Evolutionary conservation across 2,888 invertebrate genomes (phyloP).

Genomic region (Cheilosia vulpina): DNA sequence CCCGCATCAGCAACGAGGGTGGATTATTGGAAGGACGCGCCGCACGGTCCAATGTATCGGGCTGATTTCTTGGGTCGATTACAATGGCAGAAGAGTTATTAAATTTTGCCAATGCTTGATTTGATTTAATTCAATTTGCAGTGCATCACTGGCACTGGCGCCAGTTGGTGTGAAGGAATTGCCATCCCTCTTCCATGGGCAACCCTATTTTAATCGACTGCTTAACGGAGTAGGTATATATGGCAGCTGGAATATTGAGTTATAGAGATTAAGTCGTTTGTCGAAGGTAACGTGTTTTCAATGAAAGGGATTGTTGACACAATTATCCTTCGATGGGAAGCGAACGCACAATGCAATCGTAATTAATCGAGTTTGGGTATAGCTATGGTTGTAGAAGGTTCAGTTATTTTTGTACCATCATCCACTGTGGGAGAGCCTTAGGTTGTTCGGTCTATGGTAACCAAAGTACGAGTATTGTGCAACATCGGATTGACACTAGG

Average conservation of each 20-base stretch:
- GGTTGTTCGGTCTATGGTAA: too few relatives aligned
- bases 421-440: too few relatives aligned
- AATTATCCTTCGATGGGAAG: conserved; percentile 37
- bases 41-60: conserved; percentile 6
- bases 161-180: conserved; percentile 64
- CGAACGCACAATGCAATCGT: conserved; percentile 8
- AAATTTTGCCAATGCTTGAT: conserved; percentile 72
- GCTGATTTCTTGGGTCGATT: conserved; percentile 58
- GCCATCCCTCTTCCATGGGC: conserved; percentile 7
- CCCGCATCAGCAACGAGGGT: conserved; percentile 41
- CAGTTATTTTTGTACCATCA: neutral
- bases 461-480: too few relatives aligned
- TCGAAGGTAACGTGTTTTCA: conserved; percentile 48
- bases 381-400: neutral
- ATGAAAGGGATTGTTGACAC: conserved; percentile 62
- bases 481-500: too few relatives aligned
- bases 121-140: conserved; percentile 72
- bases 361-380: conserved; percentile 4
- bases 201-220: conserved; percentile 65
- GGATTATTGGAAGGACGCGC: conserved; percentile 8
- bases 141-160: conserved; percentile 58
- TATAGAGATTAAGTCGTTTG: conserved; percentile 68
- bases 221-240: conserved; percentile 10
- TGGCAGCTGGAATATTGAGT: conserved; percentile 51
- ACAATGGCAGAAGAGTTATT: conserved; percentile 71